Base-by-base conservation (phyloP, 2,888 invertebrate species). In the Suillia variegata region DNA sequence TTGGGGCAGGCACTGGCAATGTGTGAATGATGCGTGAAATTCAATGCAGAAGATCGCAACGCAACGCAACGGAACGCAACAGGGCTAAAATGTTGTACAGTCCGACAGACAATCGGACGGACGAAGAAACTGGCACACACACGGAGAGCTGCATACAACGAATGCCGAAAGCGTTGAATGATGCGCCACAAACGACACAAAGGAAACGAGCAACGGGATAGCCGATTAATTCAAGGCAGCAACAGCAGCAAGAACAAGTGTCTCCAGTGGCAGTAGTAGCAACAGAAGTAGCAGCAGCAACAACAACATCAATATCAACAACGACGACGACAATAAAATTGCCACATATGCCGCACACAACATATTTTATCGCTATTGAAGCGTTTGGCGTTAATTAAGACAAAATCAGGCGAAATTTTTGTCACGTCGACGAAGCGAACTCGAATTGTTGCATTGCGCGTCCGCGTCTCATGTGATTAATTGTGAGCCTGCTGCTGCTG, bases 361-460 rank as follows among this genome's bases (percentile, higher is more conserved):
- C 76, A 78, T 78, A 79, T 78, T 78, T 78, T 79, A 78, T 76
- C 70, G 75, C 78, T 76, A 78, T 78, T 78, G 77, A 78, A 79
- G 78, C 78, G 78, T 78, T 79, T 78, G 78, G 78, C 78, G 78
- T 78, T 79, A 78, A 78, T 78, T 78, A 78, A 78, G 78, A 78
- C 77, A 78, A 78, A 78, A 79, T 78, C 79, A 77, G 71, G 76
- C 75, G 67, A 75, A 67, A 73, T 76, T 77, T 79, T 79, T 77
- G 75, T 73, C 77, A 77, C 78, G 74, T 77, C 67, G 73, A 67
- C 62, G 52, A 50, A 33, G 17, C 18, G 18, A 15, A 2, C 33
- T 18, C 20, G 48, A 58, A n/a, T n/a, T n/a, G n/a, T n/a, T 57
- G 54, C 66, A 54, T 58, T 66, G 56, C 58, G 63, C 53, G 47